Evolutionary conservation across 2,113 vertebrate species (phyloP).

Genomic region (Calyptommatus sinebrachiatus): DNA sequence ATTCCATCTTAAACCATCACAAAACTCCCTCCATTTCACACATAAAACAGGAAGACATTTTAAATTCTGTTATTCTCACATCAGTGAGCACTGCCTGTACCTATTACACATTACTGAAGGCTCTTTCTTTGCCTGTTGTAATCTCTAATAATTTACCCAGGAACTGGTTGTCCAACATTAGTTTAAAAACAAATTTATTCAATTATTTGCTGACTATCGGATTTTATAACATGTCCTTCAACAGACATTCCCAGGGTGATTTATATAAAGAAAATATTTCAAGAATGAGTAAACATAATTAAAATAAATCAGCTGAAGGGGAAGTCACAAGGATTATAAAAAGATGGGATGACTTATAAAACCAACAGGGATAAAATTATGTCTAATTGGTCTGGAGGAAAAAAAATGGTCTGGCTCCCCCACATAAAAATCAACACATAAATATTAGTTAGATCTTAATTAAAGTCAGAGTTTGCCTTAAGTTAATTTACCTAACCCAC

Average conservation of each 20-base stretch:
- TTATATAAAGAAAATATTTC: not conserved
- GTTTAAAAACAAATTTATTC: not conserved
- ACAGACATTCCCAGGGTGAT: not conserved
- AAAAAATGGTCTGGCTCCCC: no score
- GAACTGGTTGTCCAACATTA: not conserved
- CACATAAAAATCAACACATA: no score
- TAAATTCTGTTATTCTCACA: not conserved
- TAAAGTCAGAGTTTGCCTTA: no score
- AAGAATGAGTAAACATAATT: no score
- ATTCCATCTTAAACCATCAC: no score
- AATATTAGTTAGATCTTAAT: no score
- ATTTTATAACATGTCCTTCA: not conserved
- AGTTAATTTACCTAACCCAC: no score
- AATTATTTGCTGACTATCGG: not conserved
- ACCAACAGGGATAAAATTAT: no score
- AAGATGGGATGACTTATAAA: no score
- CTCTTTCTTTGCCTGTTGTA: not conserved
- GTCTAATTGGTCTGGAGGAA: no score
- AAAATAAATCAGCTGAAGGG: no score
- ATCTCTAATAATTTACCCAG: not conserved
- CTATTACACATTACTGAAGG: not conserved
- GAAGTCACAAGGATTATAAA: no score
- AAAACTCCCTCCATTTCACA: not conserved
- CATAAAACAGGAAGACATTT: not conserved
- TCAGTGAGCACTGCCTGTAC: not conserved